Percentiles rank a stretch among this genome's conserved stretches.
These are phyloP conservation scores for Pedetes capensis DNA, from an alignment of 2,113 vertebrate species.

Conservation along the genomic window DNA sequence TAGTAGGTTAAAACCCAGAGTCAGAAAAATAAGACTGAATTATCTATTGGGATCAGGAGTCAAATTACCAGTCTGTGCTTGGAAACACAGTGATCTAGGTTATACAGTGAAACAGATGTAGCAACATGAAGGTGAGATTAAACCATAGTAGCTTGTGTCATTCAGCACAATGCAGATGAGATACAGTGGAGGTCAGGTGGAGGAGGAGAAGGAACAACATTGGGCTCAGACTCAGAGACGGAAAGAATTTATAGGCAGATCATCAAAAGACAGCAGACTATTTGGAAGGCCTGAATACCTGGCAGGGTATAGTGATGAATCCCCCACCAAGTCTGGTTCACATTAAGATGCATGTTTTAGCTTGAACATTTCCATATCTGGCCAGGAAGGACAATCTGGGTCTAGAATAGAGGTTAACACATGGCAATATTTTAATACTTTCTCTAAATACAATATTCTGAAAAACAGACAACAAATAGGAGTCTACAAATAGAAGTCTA, in stretches of 20 bases:
- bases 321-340: slow-evolving; percentile 51
- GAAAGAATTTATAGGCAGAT: slow-evolving; percentile 66
- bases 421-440: slow-evolving; percentile 45
- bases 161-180: not conserved
- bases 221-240: not conserved
- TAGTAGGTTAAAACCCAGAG: slow-evolving; percentile 15
- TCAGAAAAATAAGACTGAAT: slow-evolving; percentile 56
- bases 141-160: slow-evolving; percentile 1
- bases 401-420: slow-evolving; percentile 46
- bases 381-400: not conserved
- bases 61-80: not conserved
- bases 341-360: slow-evolving; percentile 54
- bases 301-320: slow-evolving; percentile 28
- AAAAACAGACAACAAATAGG: slow-evolving; percentile 50
- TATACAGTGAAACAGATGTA: not conserved
- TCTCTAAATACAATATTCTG: slow-evolving; percentile 21
- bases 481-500: slow-evolving; percentile 46
- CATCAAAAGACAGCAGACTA: slow-evolving; percentile 61
- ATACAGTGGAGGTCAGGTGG: not conserved
- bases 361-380: not conserved
- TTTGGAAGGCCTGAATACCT: slow-evolving; percentile 56
- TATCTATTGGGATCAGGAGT: slow-evolving; percentile 28
- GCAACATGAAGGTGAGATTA: slow-evolving; percentile 22
- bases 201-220: not conserved
- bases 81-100: not conserved